Percentiles rank a stretch among this genome's conserved stretches.
These are phyloP conservation scores for Hemistola chrysoprasaria DNA, from an alignment of 2,888 invertebrate genomes.

Conservation along the genomic window DNA sequence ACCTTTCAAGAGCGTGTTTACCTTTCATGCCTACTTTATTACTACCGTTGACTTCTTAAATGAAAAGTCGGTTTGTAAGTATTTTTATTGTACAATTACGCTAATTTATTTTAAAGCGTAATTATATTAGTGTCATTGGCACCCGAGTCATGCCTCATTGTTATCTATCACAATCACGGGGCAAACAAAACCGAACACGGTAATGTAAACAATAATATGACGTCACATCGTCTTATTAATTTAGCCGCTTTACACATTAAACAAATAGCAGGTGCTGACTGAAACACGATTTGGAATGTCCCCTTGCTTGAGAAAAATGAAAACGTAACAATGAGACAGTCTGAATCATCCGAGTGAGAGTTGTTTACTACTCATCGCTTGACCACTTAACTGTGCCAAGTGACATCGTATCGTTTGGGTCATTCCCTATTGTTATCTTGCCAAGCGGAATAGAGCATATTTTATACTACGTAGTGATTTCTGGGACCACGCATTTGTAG, in stretches of 20 bases:
- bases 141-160: constrained; percentile 49
- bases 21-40: too few relatives aligned
- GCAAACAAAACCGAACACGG: constrained; percentile 43
- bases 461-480: not conserved
- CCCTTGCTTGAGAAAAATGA: too few relatives aligned
- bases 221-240: constrained; percentile 18
- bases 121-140: constrained; percentile 12
- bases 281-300: too few relatives aligned
- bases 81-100: too few relatives aligned
- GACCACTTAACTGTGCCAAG: constrained; percentile 24
- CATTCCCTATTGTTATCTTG: constrained; percentile 21
- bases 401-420: constrained; percentile 22
- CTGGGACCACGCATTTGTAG: not conserved
- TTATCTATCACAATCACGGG: constrained; percentile 44
- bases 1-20: too few relatives aligned
- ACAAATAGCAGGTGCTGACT: too few relatives aligned
- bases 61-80: too few relatives aligned
- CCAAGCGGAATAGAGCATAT: constrained; percentile 3
- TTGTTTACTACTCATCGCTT: constrained; percentile 26
- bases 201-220: constrained; percentile 40
- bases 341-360: constrained; percentile 29
- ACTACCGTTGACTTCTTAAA: too few relatives aligned
- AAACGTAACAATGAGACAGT: constrained; percentile 16
- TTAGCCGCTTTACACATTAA: not conserved
- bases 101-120: too few relatives aligned